A percentile compares a stretch with the other conserved stretches of the same genome.
Evolutionary conservation across 2,113 vertebrate genomes (phyloP).

Genomic region (Erythrocercus mccallii): DNA sequence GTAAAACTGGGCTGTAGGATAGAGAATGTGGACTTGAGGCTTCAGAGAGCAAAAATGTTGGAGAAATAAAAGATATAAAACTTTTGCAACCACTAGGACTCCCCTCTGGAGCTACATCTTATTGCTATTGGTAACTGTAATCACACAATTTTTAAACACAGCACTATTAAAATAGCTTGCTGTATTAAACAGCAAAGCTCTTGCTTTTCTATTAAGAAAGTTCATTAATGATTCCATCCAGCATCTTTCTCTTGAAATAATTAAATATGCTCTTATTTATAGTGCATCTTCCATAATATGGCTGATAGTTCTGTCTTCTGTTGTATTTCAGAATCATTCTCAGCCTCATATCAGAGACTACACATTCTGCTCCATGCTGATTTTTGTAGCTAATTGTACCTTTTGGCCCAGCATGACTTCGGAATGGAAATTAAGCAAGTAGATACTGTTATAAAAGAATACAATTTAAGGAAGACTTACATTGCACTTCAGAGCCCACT

Average conservation of each 20-base stretch:
- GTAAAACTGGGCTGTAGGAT: conserved; percentile 1
- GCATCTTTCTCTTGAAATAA: conserved; percentile 47
- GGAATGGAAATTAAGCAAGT: conserved; percentile 28
- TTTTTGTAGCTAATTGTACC: conserved; percentile 27
- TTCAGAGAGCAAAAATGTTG: conserved; percentile 51
- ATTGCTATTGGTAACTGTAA: conserved; percentile 36
- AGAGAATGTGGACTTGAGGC: conserved; percentile 25
- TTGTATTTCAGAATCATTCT: conserved; percentile 44
- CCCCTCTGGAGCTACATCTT: conserved; percentile 36
- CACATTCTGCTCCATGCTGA: conserved; percentile 42
- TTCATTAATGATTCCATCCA: conserved; percentile 53
- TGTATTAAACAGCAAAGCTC: background rate
- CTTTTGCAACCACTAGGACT: conserved; percentile 56
- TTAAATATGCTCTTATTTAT: conserved; percentile 36
- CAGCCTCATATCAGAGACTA: conserved; percentile 7
- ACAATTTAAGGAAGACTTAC: conserved; percentile 67
- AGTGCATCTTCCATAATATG: conserved; percentile 16
- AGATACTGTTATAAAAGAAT: background rate
- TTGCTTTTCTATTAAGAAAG: background rate
- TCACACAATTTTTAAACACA: conserved; percentile 30
- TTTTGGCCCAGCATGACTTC: conserved; percentile 33
- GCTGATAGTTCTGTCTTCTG: conserved; percentile 21
- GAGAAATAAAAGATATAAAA: conserved; percentile 57
- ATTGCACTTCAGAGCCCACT: conserved; percentile 7
- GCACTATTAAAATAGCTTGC: conserved; percentile 48